Base-by-base conservation (phyloP, 2,113 vertebrate species). In the Scatophagus argus region DNA sequence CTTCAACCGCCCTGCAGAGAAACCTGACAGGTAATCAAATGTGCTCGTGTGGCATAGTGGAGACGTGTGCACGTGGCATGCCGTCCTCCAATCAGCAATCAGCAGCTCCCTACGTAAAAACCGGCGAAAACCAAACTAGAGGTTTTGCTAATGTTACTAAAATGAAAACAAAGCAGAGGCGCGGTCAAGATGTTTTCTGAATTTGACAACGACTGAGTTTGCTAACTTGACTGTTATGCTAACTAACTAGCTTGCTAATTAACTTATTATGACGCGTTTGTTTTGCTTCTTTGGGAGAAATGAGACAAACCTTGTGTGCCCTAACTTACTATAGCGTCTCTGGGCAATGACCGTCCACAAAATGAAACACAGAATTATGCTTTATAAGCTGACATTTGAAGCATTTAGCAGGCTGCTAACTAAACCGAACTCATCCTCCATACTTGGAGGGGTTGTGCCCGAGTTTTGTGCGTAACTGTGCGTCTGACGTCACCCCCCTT, bases 1-100 rank as follows among this genome's bases (percentile, higher is more conserved):
- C 6, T n/a, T 41, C 29, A 1, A 11, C 14, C 0, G 21, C 23
- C 0, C 8, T 9, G 7, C n/a, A 9, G 9, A 47, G 8, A 14
- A 49, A 84, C 34, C 77, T 84, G 74, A 4, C 80, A 82, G 68
- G 44, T 83, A 46, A 2, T 58, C 74, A 31, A 58, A 69, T 14
- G 27, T 60, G 75, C 56, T 74, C 61, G 8, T 29, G 58, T 25
- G 63, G 44, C 44, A 46, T 41, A 47, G 74, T 69, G 49, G 44
- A 68, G 74, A 58, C 60, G 94, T 91, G 94, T 94, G 93, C 60
- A 95, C 92, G 94, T 94, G 93, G 92, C 92, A 88, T 5, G 17
- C 14, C 0, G 10, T 84, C 74, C 12, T 74, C 94, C 94, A 95
- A 94, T 95, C 82, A 79, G n/a, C 29, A 39, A 43, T 17, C 43